A percentile compares a stretch with the other conserved stretches of the same genome.
These are phyloP conservation scores for Atractosteus spatula DNA, from an alignment of 2,113 vertebrate genomes.

Conservation along the genomic window DNA sequence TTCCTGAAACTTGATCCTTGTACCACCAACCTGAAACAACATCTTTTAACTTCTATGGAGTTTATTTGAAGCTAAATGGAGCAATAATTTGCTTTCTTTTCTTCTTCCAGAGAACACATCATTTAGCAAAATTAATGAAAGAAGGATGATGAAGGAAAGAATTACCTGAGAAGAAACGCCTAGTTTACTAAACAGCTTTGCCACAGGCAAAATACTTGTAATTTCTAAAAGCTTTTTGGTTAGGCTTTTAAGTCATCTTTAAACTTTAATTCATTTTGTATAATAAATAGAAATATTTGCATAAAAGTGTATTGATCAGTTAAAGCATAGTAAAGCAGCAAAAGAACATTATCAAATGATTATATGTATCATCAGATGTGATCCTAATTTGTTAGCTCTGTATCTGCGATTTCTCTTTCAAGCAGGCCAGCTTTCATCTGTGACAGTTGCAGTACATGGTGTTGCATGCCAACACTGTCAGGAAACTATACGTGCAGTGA, in stretches of 20 bases:
- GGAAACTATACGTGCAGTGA: not conserved
- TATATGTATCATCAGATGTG: not conserved
- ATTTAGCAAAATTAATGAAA: not conserved
- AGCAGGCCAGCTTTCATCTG: not conserved
- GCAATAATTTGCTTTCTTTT: not conserved
- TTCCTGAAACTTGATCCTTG: not conserved
- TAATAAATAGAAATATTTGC: too few relatives aligned
- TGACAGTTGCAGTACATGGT: not conserved
- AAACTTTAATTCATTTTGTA: not conserved
- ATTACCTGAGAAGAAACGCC: not conserved
- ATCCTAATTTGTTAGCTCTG: not conserved
- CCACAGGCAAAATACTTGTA: not conserved
- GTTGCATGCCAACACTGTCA: not conserved
- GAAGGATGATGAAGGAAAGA: not conserved
- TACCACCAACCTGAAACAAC: not conserved
- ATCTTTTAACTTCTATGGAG: not conserved
- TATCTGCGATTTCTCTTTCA: not conserved
- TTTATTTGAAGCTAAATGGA: constrained; percentile 3
- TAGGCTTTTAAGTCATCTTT: not conserved
- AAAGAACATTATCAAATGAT: not conserved
- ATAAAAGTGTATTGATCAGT: too few relatives aligned
- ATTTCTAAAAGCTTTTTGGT: too few relatives aligned
- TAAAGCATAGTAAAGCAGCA: too few relatives aligned
- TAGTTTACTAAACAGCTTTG: not conserved
- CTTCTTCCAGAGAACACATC: not conserved